These are phyloP conservation scores for Delichon dasypus DNA, from an alignment of 2,797 vertebrate genomes.

Conservation along the genomic window DNA sequence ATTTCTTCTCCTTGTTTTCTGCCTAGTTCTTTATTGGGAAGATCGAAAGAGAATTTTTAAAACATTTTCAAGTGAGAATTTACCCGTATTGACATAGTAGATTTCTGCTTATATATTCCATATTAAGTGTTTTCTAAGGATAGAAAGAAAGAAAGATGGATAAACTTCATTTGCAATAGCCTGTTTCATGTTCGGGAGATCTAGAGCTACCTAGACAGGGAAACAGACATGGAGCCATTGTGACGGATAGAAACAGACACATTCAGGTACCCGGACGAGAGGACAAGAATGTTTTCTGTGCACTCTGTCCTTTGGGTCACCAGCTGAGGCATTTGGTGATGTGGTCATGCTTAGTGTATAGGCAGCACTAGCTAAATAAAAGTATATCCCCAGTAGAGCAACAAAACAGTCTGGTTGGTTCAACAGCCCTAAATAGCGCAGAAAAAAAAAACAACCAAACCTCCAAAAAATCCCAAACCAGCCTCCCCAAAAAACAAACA, in stretches of 20 bases:
- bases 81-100: neutral
- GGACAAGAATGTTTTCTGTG: neutral
- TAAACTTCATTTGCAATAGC: neutral
- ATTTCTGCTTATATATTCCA: neutral
- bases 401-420: neutral
- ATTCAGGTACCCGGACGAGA: neutral
- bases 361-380: neutral
- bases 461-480: no score
- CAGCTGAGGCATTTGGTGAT: neutral
- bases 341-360: neutral
- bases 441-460: no score
- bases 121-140: neutral
- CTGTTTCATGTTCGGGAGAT: neutral
- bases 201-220: neutral
- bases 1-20: neutral
- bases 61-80: neutral
- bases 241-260: neutral
- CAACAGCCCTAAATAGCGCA: neutral
- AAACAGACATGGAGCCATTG: rapidly evolving
- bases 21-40: neutral
- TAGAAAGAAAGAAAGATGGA: neutral
- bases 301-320: neutral
- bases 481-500: no score
- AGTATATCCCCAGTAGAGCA: neutral
- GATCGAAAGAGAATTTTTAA: neutral